Evolutionary conservation across 2,113 vertebrate genomes (phyloP).

Genomic region (Vireo altiloquus): DNA sequence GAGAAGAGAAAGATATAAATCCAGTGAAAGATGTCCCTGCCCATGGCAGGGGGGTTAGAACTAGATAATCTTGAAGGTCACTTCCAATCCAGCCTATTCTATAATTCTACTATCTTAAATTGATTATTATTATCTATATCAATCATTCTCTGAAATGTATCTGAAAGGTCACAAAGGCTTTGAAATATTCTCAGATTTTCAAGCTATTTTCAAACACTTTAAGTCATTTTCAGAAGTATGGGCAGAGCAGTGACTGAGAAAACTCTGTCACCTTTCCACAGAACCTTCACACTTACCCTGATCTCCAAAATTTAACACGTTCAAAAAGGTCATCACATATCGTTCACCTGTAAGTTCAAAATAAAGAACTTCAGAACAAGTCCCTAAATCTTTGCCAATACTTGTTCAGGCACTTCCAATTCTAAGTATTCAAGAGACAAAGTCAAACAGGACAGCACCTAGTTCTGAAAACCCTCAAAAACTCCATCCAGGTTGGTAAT

Average conservation of each 20-base stretch:
- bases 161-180: not conserved
- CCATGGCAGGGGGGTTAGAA: not conserved
- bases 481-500: not conserved
- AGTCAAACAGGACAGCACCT: not conserved
- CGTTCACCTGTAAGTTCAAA: slow-evolving; percentile 82
- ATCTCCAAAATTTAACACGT: slow-evolving; percentile 94
- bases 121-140: not conserved
- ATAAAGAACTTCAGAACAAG: slow-evolving; percentile 7
- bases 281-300: slow-evolving; percentile 79
- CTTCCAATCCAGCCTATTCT: not conserved
- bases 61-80: not conserved
- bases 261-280: not conserved
- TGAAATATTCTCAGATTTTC: not conserved
- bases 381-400: not conserved
- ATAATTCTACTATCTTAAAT: not conserved
- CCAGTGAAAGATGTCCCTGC: not conserved
- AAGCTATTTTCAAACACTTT: not conserved
- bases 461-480: not conserved
- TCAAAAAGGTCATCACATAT: slow-evolving; percentile 98
- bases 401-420: not conserved
- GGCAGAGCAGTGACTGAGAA: not conserved
- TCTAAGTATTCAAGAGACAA: not conserved
- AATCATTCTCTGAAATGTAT: not conserved
- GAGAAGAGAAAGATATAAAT: not conserved
- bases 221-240: not conserved